Conservation (phyloP, 2,888 invertebrate species). For the Lycocerus yunnanus region DNA sequence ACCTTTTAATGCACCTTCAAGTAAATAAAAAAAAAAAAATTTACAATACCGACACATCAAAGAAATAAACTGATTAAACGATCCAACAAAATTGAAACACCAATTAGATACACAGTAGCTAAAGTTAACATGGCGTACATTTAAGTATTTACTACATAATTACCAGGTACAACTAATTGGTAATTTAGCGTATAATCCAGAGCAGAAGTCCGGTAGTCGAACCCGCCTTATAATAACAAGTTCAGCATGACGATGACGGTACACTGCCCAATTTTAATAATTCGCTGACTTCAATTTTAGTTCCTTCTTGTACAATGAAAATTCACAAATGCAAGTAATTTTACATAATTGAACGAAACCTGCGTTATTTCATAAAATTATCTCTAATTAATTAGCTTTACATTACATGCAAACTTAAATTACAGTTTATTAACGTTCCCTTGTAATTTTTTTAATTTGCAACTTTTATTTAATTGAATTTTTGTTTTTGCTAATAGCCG, state of each 20-base stretch:
- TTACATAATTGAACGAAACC: background rate
- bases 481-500: background rate
- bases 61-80: conserved; percentile 20
- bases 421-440: background rate
- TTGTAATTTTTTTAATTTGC: background rate
- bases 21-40: background rate
- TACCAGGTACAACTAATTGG: conserved; percentile 45
- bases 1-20: conserved; percentile 13
- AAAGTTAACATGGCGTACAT: conserved; percentile 30
- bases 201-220: conserved; percentile 28
- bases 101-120: conserved; percentile 33
- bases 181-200: conserved; percentile 44
- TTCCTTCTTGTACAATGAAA: background rate
- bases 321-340: background rate
- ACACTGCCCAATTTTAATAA: conserved; percentile 28
- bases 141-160: conserved; percentile 41
- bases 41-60: conserved; percentile 12
- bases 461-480: background rate
- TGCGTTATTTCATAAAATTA: background rate
- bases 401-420: background rate
- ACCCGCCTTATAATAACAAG: conserved; percentile 32
- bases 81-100: conserved; percentile 19
- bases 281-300: conserved; percentile 20
- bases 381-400: background rate
- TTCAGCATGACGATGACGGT: conserved; percentile 26